These are phyloP conservation scores for Saccopteryx leptura DNA, from an alignment of 2,113 vertebrate species.

Conservation along the genomic window DNA sequence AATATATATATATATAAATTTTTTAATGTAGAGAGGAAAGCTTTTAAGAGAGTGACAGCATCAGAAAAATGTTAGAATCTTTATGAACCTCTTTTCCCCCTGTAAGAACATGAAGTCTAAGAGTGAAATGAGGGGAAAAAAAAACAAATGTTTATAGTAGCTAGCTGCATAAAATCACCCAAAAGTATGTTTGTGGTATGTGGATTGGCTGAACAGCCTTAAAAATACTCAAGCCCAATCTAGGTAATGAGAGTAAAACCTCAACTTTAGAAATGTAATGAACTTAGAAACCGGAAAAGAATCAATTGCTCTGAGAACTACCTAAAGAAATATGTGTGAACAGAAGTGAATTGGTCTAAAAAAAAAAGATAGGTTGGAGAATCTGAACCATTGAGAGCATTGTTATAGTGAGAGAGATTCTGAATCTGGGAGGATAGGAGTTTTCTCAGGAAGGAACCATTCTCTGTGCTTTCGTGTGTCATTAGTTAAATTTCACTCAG, in stretches of 20 bases:
- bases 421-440: neutral
- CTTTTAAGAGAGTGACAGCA: neutral
- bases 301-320: neutral
- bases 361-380: neutral
- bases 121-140: constrained; percentile 8
- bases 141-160: neutral
- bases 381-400: neutral
- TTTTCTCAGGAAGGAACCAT: neutral
- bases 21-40: neutral
- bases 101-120: neutral
- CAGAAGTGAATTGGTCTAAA: neutral
- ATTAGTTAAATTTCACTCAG: neutral
- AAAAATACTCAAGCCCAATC: neutral
- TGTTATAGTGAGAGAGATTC: neutral
- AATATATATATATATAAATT: neutral
- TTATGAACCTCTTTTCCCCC: accelerated
- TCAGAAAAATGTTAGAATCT: neutral
- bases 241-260: neutral
- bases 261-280: neutral
- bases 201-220: neutral
- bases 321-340: neutral
- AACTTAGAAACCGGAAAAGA: constrained; percentile 1
- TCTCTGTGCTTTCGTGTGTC: neutral
- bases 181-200: neutral
- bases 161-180: neutral